Evolutionary conservation across 2,888 invertebrate genomes (phyloP), one percentile per base, ranked within the genome.

Genomic region (Endotricha flammealis): DNA sequence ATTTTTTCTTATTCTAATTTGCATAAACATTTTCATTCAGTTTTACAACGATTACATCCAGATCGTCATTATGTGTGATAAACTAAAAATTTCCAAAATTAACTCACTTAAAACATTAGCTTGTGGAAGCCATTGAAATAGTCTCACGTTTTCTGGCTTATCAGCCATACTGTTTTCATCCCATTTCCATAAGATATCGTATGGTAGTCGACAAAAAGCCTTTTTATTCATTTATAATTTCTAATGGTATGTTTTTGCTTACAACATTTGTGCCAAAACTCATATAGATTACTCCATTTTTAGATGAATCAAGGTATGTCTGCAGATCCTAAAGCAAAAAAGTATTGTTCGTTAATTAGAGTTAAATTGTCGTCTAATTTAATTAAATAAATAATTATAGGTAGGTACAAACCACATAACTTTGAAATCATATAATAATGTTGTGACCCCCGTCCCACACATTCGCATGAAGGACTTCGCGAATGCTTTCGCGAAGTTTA

Each of bases 161-260:
- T 41, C 44, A 2, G 53, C 53, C 39, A 73, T 47, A 22, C 37
- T 38, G 3, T 69, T 64, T 2, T 48, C 50, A 37, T 73, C 66
- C 63, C 66, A 74, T 50, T 76, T 79, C 72, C 72, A 77, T 4
- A 81, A 29, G 5, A 81, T 63, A 16, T 64, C 55, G 36, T 73
- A 76, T 3, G 69, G 70, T 24, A 79, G 39, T 25, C 53, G 39
- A 2, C 61, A 55, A 33, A 80, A 67, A 0, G 62, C 71, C 11
- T 53, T 49, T 0, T 69, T 78, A 50, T 1, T 46, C 37, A 29
- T 53, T 33, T n/a, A 60, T 44, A 29, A 41, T 55, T 29, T 60
- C 50, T 9, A 49, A 38, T 10, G 64, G 50, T 33, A 77, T 41
- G 0, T 44, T 17, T 1, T 48, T 42, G 1, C 62, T 52, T 12